phyloP scores from a whole-genome alignment of 1,140 invertebrate genomes.

The Zaprionus davidi region DNA sequence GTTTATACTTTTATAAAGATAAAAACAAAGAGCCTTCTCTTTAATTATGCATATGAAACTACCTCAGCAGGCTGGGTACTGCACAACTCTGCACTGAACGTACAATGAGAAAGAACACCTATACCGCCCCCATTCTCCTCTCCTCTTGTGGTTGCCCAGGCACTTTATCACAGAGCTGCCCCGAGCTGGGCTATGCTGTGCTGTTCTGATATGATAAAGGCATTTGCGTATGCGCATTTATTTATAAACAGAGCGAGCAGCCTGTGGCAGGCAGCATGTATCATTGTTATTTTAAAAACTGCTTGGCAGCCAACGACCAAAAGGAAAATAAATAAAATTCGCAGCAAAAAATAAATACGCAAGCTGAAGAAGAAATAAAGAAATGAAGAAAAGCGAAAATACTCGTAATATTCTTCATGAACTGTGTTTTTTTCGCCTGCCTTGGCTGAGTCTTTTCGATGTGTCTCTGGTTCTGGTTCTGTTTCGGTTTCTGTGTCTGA shows the following conservation, averaged over 20 bases:
- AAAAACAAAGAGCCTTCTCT: no score
- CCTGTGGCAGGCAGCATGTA: slow-evolving; percentile 57
- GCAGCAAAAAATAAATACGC: slow-evolving; percentile 27
- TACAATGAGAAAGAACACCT: no score
- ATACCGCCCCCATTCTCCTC: no score
- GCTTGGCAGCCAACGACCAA: slow-evolving; percentile 61
- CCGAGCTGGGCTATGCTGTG: slow-evolving; percentile 17
- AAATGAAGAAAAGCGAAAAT: slow-evolving; percentile 42
- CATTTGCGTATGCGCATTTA: slow-evolving; percentile 81
- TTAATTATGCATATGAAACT: no score
- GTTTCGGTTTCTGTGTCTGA: slow-evolving; percentile 25
- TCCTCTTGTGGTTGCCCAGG: slow-evolving; percentile 7
- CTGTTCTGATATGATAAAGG: slow-evolving; percentile 59
- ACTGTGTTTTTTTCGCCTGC: slow-evolving; percentile 57
- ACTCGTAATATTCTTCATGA: slow-evolving; percentile 74
- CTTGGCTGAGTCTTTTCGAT: slow-evolving; percentile 41
- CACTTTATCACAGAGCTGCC: slow-evolving; percentile 39
- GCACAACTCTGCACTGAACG: no score
- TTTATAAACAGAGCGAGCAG: slow-evolving; percentile 76
- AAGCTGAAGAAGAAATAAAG: slow-evolving; percentile 28
- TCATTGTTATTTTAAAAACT: slow-evolving; percentile 82
- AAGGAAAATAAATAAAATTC: slow-evolving; percentile 62
- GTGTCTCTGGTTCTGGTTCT: slow-evolving; percentile 27
- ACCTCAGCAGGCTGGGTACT: no score
- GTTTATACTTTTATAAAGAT: no score